Percentiles rank a stretch among this genome's conserved stretches.
Evolutionary conservation across 1,140 invertebrate genomes (phyloP).

Genomic region (Thaumatotibia leucotreta): DNA sequence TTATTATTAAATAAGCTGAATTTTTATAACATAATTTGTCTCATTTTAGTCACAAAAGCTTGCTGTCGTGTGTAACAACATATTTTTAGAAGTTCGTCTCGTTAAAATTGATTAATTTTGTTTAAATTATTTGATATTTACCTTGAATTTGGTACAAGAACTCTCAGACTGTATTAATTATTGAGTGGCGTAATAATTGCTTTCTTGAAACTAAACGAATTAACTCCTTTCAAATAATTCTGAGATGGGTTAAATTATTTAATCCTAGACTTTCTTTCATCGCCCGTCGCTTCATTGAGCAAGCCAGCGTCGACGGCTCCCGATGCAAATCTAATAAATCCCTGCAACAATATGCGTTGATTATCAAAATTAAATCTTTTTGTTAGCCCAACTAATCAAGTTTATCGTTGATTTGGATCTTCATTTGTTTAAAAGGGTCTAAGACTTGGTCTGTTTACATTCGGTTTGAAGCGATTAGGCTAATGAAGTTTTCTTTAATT

Average conservation of each 20-base stretch:
- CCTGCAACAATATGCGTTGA: constrained; percentile 63
- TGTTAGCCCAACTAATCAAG: constrained; percentile 67
- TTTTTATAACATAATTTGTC: too few relatives aligned
- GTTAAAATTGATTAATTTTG: too few relatives aligned
- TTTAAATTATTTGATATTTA: too few relatives aligned
- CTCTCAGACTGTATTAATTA: background rate
- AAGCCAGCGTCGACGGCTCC: constrained; percentile 24
- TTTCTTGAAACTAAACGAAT: background rate
- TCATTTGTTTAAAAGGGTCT: constrained; percentile 58
- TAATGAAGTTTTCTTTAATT: constrained; percentile 24
- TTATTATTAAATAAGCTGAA: too few relatives aligned
- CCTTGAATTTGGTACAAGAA: too few relatives aligned
- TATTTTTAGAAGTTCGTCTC: too few relatives aligned
- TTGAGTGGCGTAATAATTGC: background rate
- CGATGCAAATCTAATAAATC: constrained; percentile 54
- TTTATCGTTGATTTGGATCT: constrained; percentile 72
- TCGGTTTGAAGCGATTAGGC: constrained; percentile 36
- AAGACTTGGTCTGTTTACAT: constrained; percentile 46
- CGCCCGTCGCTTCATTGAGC: background rate
- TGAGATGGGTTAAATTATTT: background rate
- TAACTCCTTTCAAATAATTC: background rate
- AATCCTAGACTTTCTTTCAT: background rate
- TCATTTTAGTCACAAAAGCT: too few relatives aligned
- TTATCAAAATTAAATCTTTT: constrained; percentile 74
- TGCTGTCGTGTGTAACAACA: too few relatives aligned